A percentile compares a stretch with the other conserved stretches of the same genome.
Conservation (phyloP, 2,113 vertebrate genomes). For the Rhea pennata region DNA sequence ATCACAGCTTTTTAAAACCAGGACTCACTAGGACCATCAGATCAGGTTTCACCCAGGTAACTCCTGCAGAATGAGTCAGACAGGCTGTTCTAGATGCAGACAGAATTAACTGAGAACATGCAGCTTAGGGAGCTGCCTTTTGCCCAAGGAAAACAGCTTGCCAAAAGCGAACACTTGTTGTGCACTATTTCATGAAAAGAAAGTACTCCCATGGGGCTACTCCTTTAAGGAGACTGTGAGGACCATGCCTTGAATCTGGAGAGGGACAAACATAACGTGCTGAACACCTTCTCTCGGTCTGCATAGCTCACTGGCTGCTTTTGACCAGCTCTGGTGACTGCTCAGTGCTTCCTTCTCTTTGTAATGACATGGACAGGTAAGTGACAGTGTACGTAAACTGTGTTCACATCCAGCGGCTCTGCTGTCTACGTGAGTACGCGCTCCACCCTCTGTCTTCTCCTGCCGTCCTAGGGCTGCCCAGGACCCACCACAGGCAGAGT, state of each 20-base stretch:
- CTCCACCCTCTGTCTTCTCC: neutral
- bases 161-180: neutral
- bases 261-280: rapidly evolving
- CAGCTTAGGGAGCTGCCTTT: neutral
- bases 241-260: neutral
- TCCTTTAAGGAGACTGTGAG: neutral
- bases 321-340: neutral
- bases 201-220: neutral
- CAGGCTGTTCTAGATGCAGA: neutral
- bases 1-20: neutral
- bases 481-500: neutral
- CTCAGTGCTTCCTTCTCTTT: neutral
- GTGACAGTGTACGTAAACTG: neutral
- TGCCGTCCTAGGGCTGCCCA: neutral
- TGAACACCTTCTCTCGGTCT: neutral
- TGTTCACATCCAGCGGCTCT: neutral
- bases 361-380: neutral
- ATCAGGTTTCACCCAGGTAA: neutral
- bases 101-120: neutral
- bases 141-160: neutral
- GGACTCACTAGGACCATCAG: neutral
- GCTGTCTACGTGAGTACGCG: neutral
- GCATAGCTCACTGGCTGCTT: neutral
- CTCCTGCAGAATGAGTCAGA: neutral
- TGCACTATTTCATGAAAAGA: neutral